Percentiles rank a stretch among this genome's conserved stretches.
phyloP scores from a whole-genome alignment of 1,140 invertebrate species.

The Forficula auricularia region DNA sequence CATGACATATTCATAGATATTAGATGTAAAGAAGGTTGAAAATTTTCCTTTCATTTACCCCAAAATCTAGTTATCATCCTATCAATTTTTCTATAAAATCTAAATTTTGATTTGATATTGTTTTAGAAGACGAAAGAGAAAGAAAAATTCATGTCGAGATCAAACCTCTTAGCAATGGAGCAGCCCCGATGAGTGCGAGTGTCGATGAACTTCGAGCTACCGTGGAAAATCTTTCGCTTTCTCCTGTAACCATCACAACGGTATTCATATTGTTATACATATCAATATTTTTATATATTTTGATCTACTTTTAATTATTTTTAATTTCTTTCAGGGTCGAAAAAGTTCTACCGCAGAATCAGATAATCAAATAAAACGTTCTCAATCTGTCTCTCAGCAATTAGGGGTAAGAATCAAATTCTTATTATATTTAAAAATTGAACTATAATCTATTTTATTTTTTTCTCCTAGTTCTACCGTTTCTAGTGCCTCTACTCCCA shows the following conservation, averaged over 20 bases:
- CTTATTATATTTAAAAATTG: background rate
- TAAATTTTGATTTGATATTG: too few relatives aligned
- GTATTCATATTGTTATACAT: constrained; percentile 21
- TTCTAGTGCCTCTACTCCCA: constrained; percentile 75
- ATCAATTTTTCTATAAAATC: too few relatives aligned
- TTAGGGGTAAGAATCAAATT: constrained; percentile 23
- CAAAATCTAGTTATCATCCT: too few relatives aligned
- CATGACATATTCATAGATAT: too few relatives aligned
- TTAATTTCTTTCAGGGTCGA: constrained; percentile 23
- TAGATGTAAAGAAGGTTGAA: too few relatives aligned
- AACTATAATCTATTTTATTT: constrained; percentile 32
- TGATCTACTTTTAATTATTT: background rate
- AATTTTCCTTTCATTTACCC: too few relatives aligned
- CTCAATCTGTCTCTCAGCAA: constrained; percentile 60
- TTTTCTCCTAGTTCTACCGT: constrained; percentile 54
- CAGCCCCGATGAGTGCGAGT: constrained; percentile 73
- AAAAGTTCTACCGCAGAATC: constrained; percentile 38
- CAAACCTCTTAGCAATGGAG: constrained; percentile 77
- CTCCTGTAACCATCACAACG: constrained; percentile 44
- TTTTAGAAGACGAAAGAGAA: constrained; percentile 56
- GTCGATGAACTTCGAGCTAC: constrained; percentile 85
- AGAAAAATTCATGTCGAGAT: constrained; percentile 87
- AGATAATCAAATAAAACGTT: constrained; percentile 54
- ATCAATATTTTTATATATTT: background rate
- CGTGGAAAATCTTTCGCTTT: constrained; percentile 76